phyloP scores from a whole-genome alignment of 2,888 invertebrate genomes.

The Blastobasis adustella region DNA sequence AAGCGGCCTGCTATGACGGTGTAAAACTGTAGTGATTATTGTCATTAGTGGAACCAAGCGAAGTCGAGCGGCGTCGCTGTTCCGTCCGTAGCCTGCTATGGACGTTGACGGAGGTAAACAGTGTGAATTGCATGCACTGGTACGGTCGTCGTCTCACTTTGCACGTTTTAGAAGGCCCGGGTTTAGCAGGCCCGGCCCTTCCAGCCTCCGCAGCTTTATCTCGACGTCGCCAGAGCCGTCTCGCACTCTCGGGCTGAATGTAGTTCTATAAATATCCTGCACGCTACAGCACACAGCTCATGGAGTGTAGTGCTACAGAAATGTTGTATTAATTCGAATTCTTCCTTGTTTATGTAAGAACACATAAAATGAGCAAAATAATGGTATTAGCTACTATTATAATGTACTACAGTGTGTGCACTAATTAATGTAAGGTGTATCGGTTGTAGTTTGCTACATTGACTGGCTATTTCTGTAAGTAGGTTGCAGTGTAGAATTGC shows the following conservation, averaged over 20 bases:
- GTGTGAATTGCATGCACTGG: slow-evolving; percentile 50
- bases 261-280: slow-evolving; percentile 59
- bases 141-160: slow-evolving; percentile 36
- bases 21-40: slow-evolving; percentile 53
- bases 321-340: slow-evolving; percentile 8
- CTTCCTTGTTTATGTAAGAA: slow-evolving; percentile 8
- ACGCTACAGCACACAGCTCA: slow-evolving; percentile 32
- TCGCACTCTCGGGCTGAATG: slow-evolving; percentile 40
- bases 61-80: too few relatives aligned
- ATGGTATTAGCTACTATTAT: not conserved
- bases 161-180: slow-evolving; percentile 29
- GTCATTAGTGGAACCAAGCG: slow-evolving; percentile 46
- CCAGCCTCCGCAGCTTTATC: slow-evolving; percentile 25
- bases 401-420: not conserved
- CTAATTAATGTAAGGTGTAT: not conserved
- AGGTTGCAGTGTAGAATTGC: not conserved
- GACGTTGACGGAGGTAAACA: slow-evolving; percentile 69
- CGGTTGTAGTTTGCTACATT: too few relatives aligned
- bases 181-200: slow-evolving; percentile 14
- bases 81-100: slow-evolving; percentile 42
- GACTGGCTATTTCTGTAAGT: not conserved
- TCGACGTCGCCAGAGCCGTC: slow-evolving; percentile 32
- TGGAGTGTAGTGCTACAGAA: slow-evolving; percentile 15
- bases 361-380: not conserved
- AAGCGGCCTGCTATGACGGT: slow-evolving; percentile 48